phyloP scores from a whole-genome alignment of 2,888 invertebrate genomes.

The Linhomoeus sp. region DNA sequence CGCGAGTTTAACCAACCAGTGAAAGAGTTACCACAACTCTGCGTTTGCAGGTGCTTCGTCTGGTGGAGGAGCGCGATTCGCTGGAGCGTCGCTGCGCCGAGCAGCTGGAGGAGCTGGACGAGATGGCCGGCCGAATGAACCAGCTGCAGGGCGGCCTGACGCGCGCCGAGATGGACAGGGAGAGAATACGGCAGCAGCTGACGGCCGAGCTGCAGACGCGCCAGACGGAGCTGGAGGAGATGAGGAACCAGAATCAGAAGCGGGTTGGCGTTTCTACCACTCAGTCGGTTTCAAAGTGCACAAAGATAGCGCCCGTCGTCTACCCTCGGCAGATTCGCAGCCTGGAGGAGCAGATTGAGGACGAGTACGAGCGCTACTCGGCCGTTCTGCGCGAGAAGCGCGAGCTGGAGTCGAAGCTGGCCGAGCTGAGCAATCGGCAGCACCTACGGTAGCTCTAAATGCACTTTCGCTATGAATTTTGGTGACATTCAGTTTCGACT shows the following conservation, averaged over 20 bases:
- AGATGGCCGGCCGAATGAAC: slow-evolving; percentile 72
- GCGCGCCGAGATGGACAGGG: slow-evolving; percentile 74
- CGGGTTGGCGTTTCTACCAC: slow-evolving; percentile 40
- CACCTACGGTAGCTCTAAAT: too few relatives aligned
- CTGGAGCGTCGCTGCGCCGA: too few relatives aligned
- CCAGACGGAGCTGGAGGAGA: slow-evolving; percentile 80
- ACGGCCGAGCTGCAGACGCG: slow-evolving; percentile 67
- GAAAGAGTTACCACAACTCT: too few relatives aligned
- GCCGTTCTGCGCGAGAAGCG: slow-evolving; percentile 68
- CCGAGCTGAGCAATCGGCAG: too few relatives aligned
- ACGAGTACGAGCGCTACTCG: slow-evolving; percentile 62
- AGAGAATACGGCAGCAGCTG: slow-evolving; percentile 72
- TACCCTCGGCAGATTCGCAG: slow-evolving; percentile 38
- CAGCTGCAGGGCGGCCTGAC: slow-evolving; percentile 66
- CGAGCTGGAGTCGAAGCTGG: slow-evolving; percentile 45
- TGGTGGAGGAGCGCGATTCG: too few relatives aligned
- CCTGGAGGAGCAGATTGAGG: slow-evolving; percentile 73
- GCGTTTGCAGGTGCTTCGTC: too few relatives aligned
- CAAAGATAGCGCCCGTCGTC: too few relatives aligned
- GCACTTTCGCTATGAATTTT: neutral
- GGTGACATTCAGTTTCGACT: too few relatives aligned
- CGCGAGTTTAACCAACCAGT: too few relatives aligned
- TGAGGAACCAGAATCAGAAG: slow-evolving; percentile 66
- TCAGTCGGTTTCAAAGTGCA: too few relatives aligned
- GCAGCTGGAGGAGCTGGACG: slow-evolving; percentile 86